Conservation (phyloP, 2,888 invertebrate genomes). For the Eristalis tenax region DNA sequence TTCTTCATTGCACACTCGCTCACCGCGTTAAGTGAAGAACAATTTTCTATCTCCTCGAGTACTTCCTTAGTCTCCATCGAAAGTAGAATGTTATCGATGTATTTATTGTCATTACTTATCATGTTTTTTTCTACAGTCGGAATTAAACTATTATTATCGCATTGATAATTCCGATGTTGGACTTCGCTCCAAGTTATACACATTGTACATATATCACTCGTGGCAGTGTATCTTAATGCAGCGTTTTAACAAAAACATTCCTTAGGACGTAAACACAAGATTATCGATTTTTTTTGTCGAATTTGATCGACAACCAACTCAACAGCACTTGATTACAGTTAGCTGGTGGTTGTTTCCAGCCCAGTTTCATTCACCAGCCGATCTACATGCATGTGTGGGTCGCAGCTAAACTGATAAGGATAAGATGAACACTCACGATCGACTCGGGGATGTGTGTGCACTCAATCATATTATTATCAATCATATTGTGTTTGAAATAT, state of each 20-base stretch:
- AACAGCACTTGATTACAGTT: slow-evolving; percentile 29
- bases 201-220: slow-evolving; percentile 25
- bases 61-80: background rate
- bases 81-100: background rate
- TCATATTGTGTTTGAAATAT: slow-evolving; percentile 13
- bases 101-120: background rate
- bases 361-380: slow-evolving; percentile 32
- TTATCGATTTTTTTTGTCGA: slow-evolving; percentile 48
- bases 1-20: background rate
- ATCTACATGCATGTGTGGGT: slow-evolving; percentile 39
- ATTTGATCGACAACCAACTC: slow-evolving; percentile 44
- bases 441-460: slow-evolving; percentile 28
- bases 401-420: slow-evolving; percentile 51
- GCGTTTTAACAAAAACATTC: slow-evolving; percentile 28
- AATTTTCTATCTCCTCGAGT: background rate
- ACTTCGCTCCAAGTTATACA: background rate
- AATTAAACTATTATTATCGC: background rate
- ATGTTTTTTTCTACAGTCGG: background rate
- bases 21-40: background rate
- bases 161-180: slow-evolving; percentile 54
- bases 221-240: slow-evolving; percentile 32
- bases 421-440: slow-evolving; percentile 41
- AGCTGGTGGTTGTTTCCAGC: slow-evolving; percentile 37
- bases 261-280: slow-evolving; percentile 4
- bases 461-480: slow-evolving; percentile 39